Evolutionary conservation across 2,888 invertebrate genomes (phyloP).

Genomic region (Phengaris alcon): DNA sequence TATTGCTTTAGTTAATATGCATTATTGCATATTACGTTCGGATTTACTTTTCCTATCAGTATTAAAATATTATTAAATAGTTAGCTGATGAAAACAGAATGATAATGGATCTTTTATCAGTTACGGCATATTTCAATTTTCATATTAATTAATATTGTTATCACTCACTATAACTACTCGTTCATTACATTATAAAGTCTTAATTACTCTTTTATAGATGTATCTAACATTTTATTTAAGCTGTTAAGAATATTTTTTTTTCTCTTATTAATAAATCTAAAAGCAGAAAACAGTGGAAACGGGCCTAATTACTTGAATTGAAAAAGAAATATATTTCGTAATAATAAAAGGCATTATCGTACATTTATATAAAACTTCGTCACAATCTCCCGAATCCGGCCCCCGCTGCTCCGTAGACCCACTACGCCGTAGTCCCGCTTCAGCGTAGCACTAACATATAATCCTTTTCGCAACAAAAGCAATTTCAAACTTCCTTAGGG

Average conservation of each 20-base stretch:
- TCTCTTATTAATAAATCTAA: background rate
- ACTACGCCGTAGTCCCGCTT: slow-evolving; percentile 63
- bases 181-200: background rate
- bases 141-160: background rate
- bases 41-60: slow-evolving; percentile 15
- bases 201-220: background rate
- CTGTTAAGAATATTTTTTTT: background rate
- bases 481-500: slow-evolving; percentile 81
- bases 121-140: background rate
- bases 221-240: background rate
- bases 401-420: slow-evolving; percentile 59
- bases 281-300: background rate
- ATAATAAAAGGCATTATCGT: slow-evolving; percentile 23
- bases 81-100: background rate
- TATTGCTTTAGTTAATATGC: slow-evolving; percentile 44
- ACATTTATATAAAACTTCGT: slow-evolving; percentile 44
- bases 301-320: background rate
- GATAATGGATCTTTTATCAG: background rate
- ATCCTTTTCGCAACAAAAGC: slow-evolving; percentile 81
- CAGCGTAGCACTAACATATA: slow-evolving; percentile 79
- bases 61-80: background rate
- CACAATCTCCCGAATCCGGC: slow-evolving; percentile 57
- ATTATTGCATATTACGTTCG: slow-evolving; percentile 13
- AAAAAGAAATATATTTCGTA: slow-evolving; percentile 18
- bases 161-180: background rate